Percentiles rank a stretch among this genome's conserved stretches.
These are phyloP conservation scores for Chrysocyon brachyurus DNA, from an alignment of 2,797 vertebrate genomes.

Conservation along the genomic window DNA sequence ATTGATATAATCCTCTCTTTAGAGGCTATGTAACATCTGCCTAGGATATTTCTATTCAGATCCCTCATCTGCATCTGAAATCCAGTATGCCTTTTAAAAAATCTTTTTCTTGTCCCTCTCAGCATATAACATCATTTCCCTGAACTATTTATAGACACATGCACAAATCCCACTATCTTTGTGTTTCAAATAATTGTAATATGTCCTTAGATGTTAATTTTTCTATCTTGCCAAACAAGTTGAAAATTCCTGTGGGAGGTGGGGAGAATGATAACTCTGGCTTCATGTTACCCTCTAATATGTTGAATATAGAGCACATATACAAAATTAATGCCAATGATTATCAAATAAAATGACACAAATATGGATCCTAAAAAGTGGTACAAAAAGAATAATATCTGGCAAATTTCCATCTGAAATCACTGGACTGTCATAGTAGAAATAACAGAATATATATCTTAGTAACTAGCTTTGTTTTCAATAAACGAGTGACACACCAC, in stretches of 20 bases:
- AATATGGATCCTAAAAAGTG: background rate
- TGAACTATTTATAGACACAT: background rate
- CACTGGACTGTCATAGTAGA: background rate
- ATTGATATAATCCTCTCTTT: background rate
- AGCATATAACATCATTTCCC: background rate
- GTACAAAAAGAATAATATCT: background rate
- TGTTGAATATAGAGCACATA: background rate
- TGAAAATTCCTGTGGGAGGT: background rate
- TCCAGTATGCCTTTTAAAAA: slow-evolving; percentile 19
- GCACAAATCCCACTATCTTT: background rate
- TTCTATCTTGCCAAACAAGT: background rate
- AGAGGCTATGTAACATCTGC: slow-evolving; percentile 40
- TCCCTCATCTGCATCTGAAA: background rate
- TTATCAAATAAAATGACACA: slow-evolving; percentile 32
- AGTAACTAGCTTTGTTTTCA: background rate
- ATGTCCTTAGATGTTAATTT: background rate
- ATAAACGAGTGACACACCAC: background rate
- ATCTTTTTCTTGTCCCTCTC: background rate
- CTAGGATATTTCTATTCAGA: background rate
- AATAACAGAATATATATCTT: background rate
- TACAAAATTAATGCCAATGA: background rate
- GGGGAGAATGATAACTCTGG: background rate
- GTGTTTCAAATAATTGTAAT: slow-evolving; percentile 1
- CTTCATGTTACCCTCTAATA: background rate
- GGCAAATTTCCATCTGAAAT: slow-evolving; percentile 4